Base-by-base conservation (phyloP, 1,140 invertebrate genomes). In the Littorina saxatilis region DNA sequence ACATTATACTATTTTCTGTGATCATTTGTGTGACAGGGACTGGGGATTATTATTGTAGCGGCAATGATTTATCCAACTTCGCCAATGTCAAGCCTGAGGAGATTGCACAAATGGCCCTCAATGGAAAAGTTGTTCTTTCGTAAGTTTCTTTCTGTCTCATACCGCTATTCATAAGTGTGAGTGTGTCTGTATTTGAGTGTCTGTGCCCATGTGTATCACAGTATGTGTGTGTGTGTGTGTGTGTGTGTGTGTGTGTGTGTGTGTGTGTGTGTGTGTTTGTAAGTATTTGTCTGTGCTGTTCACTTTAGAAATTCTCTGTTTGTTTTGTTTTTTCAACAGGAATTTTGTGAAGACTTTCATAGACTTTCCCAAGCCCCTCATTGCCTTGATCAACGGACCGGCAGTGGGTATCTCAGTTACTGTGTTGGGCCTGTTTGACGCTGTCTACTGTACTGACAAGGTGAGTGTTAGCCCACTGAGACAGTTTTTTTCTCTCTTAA, bases 331-430 rank as follows among this genome's bases (percentile, higher is more conserved):
- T 94, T 82, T 86, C 92, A 93, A 66, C 84, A 95, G 94, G 75
- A 91, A 94, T 47, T 97, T 97, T 92, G 94, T 98, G 17, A 93
- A 94, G 83, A 93, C 96, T 3, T 95, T 98, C 85, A 97, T 99
- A 84, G 94, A 95, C 82, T 98, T 96, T 90, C 96, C 97, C 0
- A 99, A 99, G 92, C 93, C 98, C 29, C 89, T 99, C 61, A 94
- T 99, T 80, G 96, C 95, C 52, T 92, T 98, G 61, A 95, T 99
- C 0, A 98, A 99, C 94, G 98, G 98, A 50, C 97, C 96, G 72
- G 97, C 98, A n/a, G 94, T 99, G 83, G 98, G 98, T 29, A 95
- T 99, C 84, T 95, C 95, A 72, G 95, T 95, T 0, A 99, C 98
- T 13, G 95, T 95, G 0, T 91, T 98, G 32, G 95, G 94, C 15